Base-by-base conservation (phyloP, 2,797 vertebrate genomes). In the Morelia viridis region DNA sequence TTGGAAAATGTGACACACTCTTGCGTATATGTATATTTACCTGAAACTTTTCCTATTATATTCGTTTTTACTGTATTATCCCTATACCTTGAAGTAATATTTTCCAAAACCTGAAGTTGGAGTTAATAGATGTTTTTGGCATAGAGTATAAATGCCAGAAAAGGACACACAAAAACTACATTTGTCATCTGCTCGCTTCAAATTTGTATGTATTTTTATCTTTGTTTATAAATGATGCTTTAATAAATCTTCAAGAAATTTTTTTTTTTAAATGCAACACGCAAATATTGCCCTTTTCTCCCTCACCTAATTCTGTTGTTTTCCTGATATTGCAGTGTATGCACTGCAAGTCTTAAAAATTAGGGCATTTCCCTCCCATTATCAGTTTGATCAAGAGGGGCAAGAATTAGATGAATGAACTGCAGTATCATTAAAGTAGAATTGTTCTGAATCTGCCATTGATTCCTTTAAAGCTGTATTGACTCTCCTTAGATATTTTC, bases 231-330 rank as follows among this genome's bases (percentile, higher is more conserved):
- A 96, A 96, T 94, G 95, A 97, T 96, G 96, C 97, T 96, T 97
- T 97, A 98, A 97, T 98, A 98, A 98, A 98, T 97, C 95, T 98
- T 92, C 85, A 65, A 92, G 97, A n/a, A n/a, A n/a, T n/a, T n/a
- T n/a, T n/a, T n/a, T n/a, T n/a, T n/a, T n/a, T 53, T 53, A 9
- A 53, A 53, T 8, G 50, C 1, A 53, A 7, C 50, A 53, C 8
- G 7, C 50, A 8, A 53, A 53, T 53, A 53, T 53, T 53, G 8
- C 50, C 7, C 50, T 53, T 53, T 53, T 88, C 50, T 31, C 13
- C 11, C 64, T 90, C 62, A n/a, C 26, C 31, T 86, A 57, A 65
- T 71, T 86, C 60, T 85, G 28, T 46, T n/a, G 4, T 53, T 31
- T 50, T 84, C 53, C 1, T 62, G 58, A 84, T 62, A 56, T 12